A percentile compares a stretch with the other conserved stretches of the same genome.
phyloP scores from a whole-genome alignment of 2,113 vertebrate species.

The Cinclus mexicanus region DNA sequence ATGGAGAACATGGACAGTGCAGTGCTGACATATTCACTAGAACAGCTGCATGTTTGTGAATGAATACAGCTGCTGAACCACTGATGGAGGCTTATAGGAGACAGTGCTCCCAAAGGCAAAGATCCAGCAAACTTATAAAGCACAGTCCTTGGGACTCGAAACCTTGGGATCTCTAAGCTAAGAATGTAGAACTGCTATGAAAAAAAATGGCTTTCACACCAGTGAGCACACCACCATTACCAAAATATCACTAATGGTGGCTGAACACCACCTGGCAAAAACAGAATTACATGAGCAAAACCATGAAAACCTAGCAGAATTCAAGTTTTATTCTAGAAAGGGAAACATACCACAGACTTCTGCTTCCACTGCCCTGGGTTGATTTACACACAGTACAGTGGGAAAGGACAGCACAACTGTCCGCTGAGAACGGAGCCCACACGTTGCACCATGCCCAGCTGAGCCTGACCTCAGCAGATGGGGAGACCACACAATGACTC shows the following conservation, averaged over 20 bases:
- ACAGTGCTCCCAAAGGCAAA: not conserved
- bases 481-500: not conserved
- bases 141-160: not conserved
- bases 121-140: not conserved
- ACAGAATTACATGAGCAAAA: not conserved
- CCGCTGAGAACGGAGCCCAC: not conserved
- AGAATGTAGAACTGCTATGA: not conserved
- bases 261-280: not conserved
- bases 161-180: not conserved
- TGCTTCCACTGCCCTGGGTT: not conserved
- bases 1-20: not conserved
- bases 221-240: not conserved
- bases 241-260: not conserved
- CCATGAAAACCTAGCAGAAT: not conserved
- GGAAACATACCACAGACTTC: not conserved
- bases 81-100: not conserved
- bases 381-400: not conserved
- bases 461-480: fast-evolving
- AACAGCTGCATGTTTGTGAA: not conserved
- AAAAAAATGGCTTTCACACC: not conserved
- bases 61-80: not conserved
- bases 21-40: not conserved
- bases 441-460: not conserved
- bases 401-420: not conserved
- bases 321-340: not conserved